Evolutionary conservation across 2,113 vertebrate genomes (phyloP).

Genomic region (Poeciliopsis prolifica): DNA sequence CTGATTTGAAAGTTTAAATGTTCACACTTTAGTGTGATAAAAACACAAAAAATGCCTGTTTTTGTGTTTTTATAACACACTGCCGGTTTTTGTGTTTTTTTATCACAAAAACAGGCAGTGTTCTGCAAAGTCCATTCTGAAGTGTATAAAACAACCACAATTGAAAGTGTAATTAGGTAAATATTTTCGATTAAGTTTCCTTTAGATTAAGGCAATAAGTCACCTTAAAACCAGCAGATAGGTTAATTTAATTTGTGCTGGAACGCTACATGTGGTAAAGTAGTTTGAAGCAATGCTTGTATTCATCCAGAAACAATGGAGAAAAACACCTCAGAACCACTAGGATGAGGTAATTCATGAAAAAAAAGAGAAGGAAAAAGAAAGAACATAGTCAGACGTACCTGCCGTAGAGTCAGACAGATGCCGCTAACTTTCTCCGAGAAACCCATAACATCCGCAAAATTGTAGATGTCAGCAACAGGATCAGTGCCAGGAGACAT

Average conservation of each 20-base stretch:
- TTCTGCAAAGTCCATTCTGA: constrained; percentile 6
- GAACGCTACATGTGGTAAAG: constrained; percentile 18
- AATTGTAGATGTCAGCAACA: constrained; percentile 89
- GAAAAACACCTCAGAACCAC: not conserved
- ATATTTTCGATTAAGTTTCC: not conserved
- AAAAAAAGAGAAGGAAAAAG: constrained; percentile 51
- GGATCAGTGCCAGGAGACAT: constrained; percentile 91
- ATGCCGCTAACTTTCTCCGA: constrained; percentile 88
- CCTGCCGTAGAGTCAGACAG: constrained; percentile 71
- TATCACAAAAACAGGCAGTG: constrained; percentile 8
- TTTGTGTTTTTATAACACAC: too few species aligned
- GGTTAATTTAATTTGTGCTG: not conserved
- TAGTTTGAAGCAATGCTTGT: constrained; percentile 5
- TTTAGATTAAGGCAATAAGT: too few species aligned
- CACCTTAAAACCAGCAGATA: constrained; percentile 4
- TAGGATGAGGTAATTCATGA: too few species aligned
- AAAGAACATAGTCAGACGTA: constrained; percentile 70
- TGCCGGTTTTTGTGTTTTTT: too few species aligned
- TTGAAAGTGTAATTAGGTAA: constrained; percentile 5
- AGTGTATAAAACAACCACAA: constrained; percentile 7
- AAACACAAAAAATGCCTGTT: too few species aligned
- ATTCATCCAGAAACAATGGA: constrained; percentile 33
- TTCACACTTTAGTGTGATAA: too few species aligned
- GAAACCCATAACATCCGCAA: constrained; percentile 92
- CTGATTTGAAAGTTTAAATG: too few species aligned